A percentile compares a stretch with the other conserved stretches of the same genome.
These are phyloP conservation scores for Hassar affinis DNA, from an alignment of 2,113 vertebrate species.

Conservation along the genomic window DNA sequence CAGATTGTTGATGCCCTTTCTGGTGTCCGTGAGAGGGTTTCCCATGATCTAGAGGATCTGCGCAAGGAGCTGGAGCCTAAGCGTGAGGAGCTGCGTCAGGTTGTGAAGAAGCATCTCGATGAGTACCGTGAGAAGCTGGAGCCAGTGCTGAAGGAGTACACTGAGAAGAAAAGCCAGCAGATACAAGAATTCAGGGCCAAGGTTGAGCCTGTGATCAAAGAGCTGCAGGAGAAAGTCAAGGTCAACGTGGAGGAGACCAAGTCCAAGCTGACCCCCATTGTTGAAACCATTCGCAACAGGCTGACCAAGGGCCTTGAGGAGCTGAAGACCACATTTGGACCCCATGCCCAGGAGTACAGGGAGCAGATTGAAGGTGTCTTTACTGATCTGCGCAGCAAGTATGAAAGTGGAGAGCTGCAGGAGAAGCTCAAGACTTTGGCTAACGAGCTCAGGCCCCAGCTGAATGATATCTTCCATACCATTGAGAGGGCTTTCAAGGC, in stretches of 20 bases:
- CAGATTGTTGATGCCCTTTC: conserved; percentile 61
- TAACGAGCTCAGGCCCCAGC: conserved; percentile 49
- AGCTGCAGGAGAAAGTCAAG: conserved; percentile 65
- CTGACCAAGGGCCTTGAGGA: conserved; percentile 66
- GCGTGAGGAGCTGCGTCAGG: conserved; percentile 61
- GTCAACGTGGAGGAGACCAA: conserved; percentile 80
- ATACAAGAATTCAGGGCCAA: conserved; percentile 61
- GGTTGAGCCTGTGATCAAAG: conserved; percentile 61
- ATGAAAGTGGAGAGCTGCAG: conserved; percentile 55
- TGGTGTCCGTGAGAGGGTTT: conserved; percentile 44
- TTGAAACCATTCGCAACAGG: conserved; percentile 69
- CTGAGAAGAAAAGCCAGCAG: conserved; percentile 50
- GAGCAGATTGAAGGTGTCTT: conserved; percentile 58
- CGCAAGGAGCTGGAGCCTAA: conserved; percentile 67
- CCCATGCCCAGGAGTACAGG: conserved; percentile 70
- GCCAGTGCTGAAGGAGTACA: conserved; percentile 70
- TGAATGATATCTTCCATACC: conserved; percentile 27
- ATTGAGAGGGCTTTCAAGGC: background rate
- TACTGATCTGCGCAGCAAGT: conserved; percentile 42
- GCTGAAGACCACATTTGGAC: conserved; percentile 58
- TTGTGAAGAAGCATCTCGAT: conserved; percentile 68
- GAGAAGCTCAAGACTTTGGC: conserved; percentile 56
- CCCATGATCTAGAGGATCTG: conserved; percentile 71
- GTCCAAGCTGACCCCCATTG: conserved; percentile 66
- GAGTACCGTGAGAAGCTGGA: conserved; percentile 68